phyloP scores from a whole-genome alignment of 2,113 vertebrate genomes.

The Romanogobio albipinnatus region DNA sequence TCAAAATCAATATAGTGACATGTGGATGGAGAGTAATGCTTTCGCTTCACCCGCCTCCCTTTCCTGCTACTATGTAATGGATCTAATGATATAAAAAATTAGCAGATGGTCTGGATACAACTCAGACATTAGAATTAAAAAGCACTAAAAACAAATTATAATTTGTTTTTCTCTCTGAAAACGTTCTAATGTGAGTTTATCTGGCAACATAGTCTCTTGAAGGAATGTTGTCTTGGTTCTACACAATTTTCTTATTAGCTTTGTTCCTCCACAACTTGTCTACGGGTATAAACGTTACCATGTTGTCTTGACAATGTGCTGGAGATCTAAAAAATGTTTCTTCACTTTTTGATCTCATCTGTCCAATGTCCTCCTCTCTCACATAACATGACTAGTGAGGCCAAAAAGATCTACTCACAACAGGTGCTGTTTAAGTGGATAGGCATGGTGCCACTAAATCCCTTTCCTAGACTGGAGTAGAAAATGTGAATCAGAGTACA shows the following conservation, averaged over 20 bases:
- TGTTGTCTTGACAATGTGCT: conserved; percentile 10
- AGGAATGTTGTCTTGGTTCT: conserved; percentile 1
- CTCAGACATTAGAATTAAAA: not conserved
- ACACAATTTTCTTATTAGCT: not conserved
- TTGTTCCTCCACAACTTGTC: not conserved
- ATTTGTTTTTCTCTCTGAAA: not conserved
- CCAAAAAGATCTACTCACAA: not conserved
- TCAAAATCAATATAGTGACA: conserved; percentile 71
- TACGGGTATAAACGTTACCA: not conserved
- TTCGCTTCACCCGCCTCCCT: not conserved
- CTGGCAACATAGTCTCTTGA: conserved; percentile 10
- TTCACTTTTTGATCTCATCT: not conserved
- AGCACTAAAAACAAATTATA: not conserved
- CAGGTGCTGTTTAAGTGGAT: conserved; percentile 9
- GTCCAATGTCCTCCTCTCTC: not conserved
- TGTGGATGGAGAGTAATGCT: conserved; percentile 39
- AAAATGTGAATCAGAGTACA: not conserved
- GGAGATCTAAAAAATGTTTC: conserved; percentile 2
- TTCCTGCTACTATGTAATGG: conserved; percentile 29
- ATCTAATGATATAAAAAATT: conserved; percentile 21
- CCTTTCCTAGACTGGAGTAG: not conserved
- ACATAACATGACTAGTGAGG: not conserved
- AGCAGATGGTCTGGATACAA: not conserved
- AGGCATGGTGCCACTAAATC: conserved; percentile 1
- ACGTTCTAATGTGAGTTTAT: conserved; percentile 15